phyloP scores from a whole-genome alignment of 2,113 vertebrate genomes.

The Protobothrops mucrosquamatus region DNA sequence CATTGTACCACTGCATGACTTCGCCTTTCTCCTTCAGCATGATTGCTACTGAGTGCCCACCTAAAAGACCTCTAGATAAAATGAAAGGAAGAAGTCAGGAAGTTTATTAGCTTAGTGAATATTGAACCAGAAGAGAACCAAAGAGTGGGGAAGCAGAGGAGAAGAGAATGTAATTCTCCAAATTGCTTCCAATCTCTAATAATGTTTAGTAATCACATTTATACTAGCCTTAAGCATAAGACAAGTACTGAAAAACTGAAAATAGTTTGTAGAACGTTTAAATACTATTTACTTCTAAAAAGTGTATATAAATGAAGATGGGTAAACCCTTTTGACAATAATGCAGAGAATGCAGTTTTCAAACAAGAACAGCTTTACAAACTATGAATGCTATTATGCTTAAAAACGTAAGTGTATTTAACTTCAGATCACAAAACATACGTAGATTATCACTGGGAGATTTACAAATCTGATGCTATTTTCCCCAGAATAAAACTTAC shows the following conservation, averaged over 20 bases:
- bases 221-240: neutral
- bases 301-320: neutral
- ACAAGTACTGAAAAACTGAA: neutral
- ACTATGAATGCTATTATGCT: neutral
- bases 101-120: neutral
- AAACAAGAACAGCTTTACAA: neutral
- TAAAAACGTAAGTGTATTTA: neutral
- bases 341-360: neutral
- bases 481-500: conserved; percentile 71
- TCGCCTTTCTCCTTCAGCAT: conserved; percentile 93
- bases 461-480: neutral
- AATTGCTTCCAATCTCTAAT: neutral
- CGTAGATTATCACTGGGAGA: neutral
- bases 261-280: neutral
- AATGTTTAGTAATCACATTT: neutral
- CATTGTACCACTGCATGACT: conserved; percentile 92
- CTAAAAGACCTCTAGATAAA: conserved; percentile 84
- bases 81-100: conserved; percentile 38
- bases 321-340: neutral
- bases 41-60: conserved; percentile 93
- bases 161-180: neutral
- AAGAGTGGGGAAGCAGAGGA: neutral
- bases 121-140: neutral
- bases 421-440: neutral
- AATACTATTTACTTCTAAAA: neutral